Conservation (phyloP, 2,797 vertebrate species). For the Echiichthys vipera region DNA sequence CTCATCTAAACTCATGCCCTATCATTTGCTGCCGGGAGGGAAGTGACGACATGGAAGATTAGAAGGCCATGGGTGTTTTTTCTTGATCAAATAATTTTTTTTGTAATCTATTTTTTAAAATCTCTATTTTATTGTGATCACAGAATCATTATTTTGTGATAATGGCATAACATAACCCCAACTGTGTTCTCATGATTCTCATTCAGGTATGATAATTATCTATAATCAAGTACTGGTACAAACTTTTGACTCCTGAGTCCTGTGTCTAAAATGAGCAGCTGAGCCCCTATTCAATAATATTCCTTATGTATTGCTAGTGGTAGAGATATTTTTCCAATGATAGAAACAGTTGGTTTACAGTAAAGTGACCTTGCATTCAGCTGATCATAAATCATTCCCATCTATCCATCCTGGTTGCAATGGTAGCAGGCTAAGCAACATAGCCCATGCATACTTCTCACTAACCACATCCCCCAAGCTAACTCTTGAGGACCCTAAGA, state of each 20-base stretch:
- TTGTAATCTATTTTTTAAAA: slow-evolving; percentile 5
- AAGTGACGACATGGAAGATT: slow-evolving; percentile 8
- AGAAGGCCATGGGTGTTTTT: slow-evolving; percentile 20
- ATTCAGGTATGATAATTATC: neutral
- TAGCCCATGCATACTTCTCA: neutral
- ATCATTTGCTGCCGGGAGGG: slow-evolving; percentile 48
- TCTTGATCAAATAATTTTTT: slow-evolving; percentile 10
- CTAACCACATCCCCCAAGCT: neutral
- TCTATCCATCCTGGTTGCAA: neutral
- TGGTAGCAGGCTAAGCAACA: neutral
- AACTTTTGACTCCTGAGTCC: neutral
- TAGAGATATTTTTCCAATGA: slow-evolving; percentile 2
- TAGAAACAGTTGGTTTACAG: neutral
- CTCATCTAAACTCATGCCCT: slow-evolving; percentile 32
- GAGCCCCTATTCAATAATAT: neutral
- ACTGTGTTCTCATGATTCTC: slow-evolving; percentile 4
- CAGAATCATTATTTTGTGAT: neutral
- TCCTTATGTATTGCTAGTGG: neutral
- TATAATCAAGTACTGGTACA: neutral
- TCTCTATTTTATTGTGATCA: neutral
- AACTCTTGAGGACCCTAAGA: neutral
- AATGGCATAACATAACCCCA: slow-evolving; percentile 4
- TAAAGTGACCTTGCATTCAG: neutral
- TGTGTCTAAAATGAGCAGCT: neutral
- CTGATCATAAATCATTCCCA: neutral